These are phyloP conservation scores for Salticus scenicus DNA, from an alignment of 2,888 invertebrate species.

Conservation along the genomic window DNA sequence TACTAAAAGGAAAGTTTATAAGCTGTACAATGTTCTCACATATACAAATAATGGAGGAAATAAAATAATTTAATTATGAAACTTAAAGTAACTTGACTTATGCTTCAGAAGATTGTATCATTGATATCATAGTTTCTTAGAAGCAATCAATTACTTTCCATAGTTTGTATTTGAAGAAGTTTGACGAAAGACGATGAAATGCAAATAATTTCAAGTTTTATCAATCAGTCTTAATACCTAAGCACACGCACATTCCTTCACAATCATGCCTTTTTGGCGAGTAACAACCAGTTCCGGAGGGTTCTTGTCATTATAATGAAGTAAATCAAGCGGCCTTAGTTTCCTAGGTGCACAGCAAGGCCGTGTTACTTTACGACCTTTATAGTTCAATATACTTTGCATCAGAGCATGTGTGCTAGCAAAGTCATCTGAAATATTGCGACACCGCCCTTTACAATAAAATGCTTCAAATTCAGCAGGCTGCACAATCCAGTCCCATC, in stretches of 20 bases:
- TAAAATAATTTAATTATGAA: constrained; percentile 22
- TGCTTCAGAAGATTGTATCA: constrained; percentile 2
- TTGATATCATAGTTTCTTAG: neutral
- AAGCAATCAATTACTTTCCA: neutral
- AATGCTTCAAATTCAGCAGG: constrained; percentile 84
- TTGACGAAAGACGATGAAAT: neutral
- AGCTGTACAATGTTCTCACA: constrained; percentile 22
- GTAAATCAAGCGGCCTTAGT: constrained; percentile 81
- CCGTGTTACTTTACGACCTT: constrained; percentile 79
- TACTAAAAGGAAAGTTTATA: neutral
- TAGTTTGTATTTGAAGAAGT: neutral
- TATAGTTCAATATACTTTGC: constrained; percentile 82
- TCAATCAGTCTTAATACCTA: neutral
- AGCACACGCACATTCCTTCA: constrained; percentile 83
- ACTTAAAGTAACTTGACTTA: neutral
- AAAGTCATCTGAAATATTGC: constrained; percentile 80
- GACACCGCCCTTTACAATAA: constrained; percentile 83
- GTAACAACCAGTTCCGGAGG: constrained; percentile 81
- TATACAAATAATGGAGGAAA: constrained; percentile 5
- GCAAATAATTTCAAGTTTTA: neutral
- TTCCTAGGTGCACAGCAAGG: constrained; percentile 84
- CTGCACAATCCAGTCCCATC: constrained; percentile 82
- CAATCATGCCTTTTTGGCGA: constrained; percentile 83
- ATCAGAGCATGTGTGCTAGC: constrained; percentile 84
- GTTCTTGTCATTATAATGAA: constrained; percentile 82